These are phyloP conservation scores for Rhinolophus sinicus DNA, from an alignment of 2,113 vertebrate species.

Conservation along the genomic window DNA sequence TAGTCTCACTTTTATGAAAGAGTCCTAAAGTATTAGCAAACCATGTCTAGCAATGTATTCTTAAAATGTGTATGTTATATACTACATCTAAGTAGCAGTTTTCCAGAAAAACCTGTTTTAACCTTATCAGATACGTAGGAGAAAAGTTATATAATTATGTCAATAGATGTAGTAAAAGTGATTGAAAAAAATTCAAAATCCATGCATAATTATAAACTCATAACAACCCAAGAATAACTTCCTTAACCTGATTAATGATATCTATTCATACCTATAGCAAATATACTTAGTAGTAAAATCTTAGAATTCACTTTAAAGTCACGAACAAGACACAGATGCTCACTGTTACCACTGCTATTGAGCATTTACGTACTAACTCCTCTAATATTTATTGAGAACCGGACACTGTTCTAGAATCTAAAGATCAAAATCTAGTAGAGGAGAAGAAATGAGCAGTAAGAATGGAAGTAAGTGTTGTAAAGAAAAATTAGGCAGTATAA, in stretches of 20 bases:
- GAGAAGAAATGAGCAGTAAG: neutral
- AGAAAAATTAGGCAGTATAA: neutral
- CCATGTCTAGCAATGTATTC: neutral
- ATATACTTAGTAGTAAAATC: neutral
- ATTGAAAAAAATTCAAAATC: neutral
- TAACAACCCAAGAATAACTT: neutral
- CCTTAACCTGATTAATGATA: neutral
- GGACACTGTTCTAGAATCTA: neutral
- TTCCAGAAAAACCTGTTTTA: neutral
- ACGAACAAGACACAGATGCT: neutral
- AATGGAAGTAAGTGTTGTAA: neutral
- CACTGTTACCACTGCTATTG: neutral
- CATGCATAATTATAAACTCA: neutral
- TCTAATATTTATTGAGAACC: neutral
- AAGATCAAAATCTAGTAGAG: neutral
- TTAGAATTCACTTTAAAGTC: slow-evolving; percentile 27
- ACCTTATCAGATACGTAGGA: neutral
- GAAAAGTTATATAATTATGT: neutral
- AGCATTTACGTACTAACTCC: neutral
- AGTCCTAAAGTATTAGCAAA: neutral
- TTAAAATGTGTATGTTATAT: neutral
- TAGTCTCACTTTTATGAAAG: neutral
- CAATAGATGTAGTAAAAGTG: neutral
- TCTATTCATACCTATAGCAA: neutral
- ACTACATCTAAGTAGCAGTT: neutral